Evolutionary conservation across 2,888 invertebrate species (phyloP).

Genomic region (Ischnus inquisitorius): DNA sequence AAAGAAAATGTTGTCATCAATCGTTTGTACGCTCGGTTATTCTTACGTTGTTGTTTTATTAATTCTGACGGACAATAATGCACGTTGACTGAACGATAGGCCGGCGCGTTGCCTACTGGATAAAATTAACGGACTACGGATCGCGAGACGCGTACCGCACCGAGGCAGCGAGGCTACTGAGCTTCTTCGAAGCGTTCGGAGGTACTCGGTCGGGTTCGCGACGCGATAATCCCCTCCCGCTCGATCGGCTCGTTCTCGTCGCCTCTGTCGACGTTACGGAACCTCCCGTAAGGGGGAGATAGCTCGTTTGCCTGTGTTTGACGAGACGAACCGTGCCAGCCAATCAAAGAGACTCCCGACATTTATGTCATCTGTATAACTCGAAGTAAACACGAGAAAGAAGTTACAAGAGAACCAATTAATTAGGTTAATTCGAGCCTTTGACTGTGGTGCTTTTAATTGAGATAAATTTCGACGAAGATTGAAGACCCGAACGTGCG

Average conservation of each 20-base stretch:
- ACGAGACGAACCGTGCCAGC: slow-evolving; percentile 1
- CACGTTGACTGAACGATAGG: slow-evolving; percentile 30
- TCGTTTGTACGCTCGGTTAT: background rate
- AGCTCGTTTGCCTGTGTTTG: slow-evolving; percentile 4
- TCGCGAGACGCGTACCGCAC: slow-evolving; percentile 62
- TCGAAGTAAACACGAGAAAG: slow-evolving; percentile 12
- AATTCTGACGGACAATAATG: background rate
- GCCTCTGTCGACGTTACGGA: background rate
- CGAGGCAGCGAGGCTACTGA: slow-evolving; percentile 69
- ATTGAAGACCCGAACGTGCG: background rate
- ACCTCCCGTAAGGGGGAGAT: slow-evolving; percentile 14
- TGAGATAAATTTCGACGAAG: background rate
- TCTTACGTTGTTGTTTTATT: background rate
- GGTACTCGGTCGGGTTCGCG: slow-evolving; percentile 7
- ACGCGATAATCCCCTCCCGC: background rate
- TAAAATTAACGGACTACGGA: slow-evolving; percentile 54
- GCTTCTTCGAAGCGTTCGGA: slow-evolving; percentile 34
- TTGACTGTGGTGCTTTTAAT: background rate
- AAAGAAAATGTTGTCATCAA: background rate
- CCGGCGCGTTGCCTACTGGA: slow-evolving; percentile 44
- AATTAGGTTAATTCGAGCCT: slow-evolving; percentile 26
- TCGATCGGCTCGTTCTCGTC: background rate
- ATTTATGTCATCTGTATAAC: background rate
- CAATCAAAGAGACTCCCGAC: background rate
- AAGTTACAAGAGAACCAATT: slow-evolving; percentile 8